Conservation (phyloP, 2,797 vertebrate species). For the Mergus octosetaceus region DNA sequence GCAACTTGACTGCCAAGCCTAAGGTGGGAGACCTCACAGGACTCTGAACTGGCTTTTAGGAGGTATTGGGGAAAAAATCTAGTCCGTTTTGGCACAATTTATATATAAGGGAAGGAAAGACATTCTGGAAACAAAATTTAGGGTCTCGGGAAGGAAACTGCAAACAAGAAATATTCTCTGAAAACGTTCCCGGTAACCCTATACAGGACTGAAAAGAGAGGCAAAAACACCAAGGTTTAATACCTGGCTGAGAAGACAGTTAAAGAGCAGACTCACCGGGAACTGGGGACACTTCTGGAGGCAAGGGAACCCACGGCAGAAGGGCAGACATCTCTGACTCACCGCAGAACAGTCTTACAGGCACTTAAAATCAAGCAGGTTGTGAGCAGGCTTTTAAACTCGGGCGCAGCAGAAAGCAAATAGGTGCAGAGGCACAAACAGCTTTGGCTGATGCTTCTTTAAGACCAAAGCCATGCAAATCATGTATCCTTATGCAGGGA, state of each 20-base stretch:
- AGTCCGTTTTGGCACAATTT: not conserved
- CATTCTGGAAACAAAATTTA: not conserved
- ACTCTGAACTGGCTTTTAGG: not conserved
- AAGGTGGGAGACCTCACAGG: not conserved
- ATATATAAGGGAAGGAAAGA: not conserved
- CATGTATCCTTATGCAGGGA: accelerated
- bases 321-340: not conserved
- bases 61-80: not conserved
- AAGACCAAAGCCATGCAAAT: not conserved
- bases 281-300: not conserved
- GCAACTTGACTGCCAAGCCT: not conserved
- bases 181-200: not conserved
- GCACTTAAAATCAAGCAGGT: not conserved
- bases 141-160: not conserved
- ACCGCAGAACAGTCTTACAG: not conserved
- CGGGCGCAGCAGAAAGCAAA: not conserved
- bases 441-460: not conserved
- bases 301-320: not conserved
- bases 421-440: not conserved
- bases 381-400: not conserved
- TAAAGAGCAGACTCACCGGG: not conserved
- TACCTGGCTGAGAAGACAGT: not conserved
- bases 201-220: not conserved
- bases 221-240: not conserved
- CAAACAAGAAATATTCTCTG: not conserved